Base-by-base conservation (phyloP, 2,888 invertebrate species). In the Drosophila quinaria region DNA sequence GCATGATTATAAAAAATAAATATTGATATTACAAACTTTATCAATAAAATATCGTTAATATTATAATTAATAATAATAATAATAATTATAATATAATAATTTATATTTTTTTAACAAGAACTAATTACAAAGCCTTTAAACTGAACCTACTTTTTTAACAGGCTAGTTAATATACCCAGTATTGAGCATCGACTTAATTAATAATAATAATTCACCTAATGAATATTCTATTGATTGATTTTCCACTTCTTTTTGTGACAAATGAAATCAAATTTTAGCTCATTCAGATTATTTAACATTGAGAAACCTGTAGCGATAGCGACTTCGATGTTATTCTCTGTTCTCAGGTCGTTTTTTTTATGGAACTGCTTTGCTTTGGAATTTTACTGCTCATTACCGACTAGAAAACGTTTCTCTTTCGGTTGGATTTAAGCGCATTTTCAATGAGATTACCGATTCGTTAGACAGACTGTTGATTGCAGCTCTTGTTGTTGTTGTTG, bases 151-250 rank as follows among this genome's bases (percentile, higher is more conserved):
- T 29, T 29, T 2, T 29, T 29, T 6, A 22, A 2, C 13, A 44
- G 13, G 44, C 22, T 22, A 22, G 44, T 13, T 44, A 44, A 44
- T 13, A 42, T 11, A 42, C 19, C 5, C 11, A 17, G 5, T 19
- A 4, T 5, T 3, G 6, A 8, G 13, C 33, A 10, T 13, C 17
- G 6, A 9, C 8, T 9, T 29, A 29, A 29, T 13, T 35, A 42
- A 17, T 41, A 54, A 17, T 52, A 42, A 22, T 42, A 55, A 55
- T 42, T 42, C 55, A 42, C 22, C 9, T 39, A 49, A 49, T 69
- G 25, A 69, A 69, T 70, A 70, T 56, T 52, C 41, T 22, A 52
- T 63, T 70, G 58, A 70, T 59, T 64, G 56, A 70, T 69, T 52
- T 46, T 59, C 29, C 31, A 49, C 31, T 49, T 41, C 5, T 56